These are phyloP conservation scores for Synergus laeviventris DNA, from an alignment of 2,888 invertebrate species.

Conservation along the genomic window DNA sequence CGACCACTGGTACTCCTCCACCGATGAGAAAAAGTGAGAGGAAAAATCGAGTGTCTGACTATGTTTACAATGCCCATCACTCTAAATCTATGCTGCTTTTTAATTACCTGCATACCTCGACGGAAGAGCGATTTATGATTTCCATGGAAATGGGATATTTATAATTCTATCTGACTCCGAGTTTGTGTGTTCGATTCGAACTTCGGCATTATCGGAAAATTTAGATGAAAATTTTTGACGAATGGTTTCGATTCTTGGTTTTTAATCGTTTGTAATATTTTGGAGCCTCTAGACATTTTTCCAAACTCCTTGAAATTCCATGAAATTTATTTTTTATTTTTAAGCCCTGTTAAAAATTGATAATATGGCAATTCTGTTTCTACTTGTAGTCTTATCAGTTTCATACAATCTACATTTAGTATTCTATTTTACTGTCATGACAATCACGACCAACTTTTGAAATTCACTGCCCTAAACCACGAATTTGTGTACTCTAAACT, in stretches of 20 bases:
- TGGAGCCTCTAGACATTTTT: too few species aligned
- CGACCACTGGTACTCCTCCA: constrained; percentile 41
- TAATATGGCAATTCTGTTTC: too few species aligned
- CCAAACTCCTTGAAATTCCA: too few species aligned
- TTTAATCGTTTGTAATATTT: too few species aligned
- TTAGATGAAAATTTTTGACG: constrained; percentile 52
- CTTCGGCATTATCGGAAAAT: constrained; percentile 44
- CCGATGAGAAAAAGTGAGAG: constrained; percentile 21
- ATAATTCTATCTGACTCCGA: constrained; percentile 37
- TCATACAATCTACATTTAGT: not conserved
- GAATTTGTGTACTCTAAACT: not conserved
- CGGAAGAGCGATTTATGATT: constrained; percentile 64
- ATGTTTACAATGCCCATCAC: constrained; percentile 44
- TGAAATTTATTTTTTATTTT: too few species aligned
- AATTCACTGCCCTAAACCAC: not conserved
- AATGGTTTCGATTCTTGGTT: constrained; percentile 37
- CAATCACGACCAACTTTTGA: not conserved
- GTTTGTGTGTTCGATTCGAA: constrained; percentile 35
- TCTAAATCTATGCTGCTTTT: constrained; percentile 52
- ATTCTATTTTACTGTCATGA: not conserved
- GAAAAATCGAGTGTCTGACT: not conserved
- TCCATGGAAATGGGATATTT: constrained; percentile 64
- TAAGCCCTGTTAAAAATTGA: too few species aligned
- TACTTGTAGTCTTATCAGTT: not conserved
- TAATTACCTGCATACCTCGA: constrained; percentile 50